phyloP scores from a whole-genome alignment of 2,888 invertebrate species.

The Eupithecia inturbata region DNA sequence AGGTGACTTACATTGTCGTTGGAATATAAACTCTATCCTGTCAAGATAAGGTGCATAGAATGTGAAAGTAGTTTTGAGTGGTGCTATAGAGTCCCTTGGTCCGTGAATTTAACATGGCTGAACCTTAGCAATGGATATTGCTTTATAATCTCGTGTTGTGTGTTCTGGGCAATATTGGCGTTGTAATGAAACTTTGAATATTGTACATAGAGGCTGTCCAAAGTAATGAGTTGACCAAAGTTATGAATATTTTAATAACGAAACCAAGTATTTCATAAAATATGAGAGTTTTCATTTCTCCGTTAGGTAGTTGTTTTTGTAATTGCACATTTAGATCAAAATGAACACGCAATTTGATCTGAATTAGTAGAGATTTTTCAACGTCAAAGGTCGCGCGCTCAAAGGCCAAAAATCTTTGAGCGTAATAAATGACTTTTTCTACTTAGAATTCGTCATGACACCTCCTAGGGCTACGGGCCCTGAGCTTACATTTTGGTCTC shows the following conservation, averaged over 20 bases:
- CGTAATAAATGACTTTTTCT: neutral
- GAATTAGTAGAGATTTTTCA: no score
- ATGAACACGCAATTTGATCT: no score
- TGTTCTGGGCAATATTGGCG: slow-evolving; percentile 8
- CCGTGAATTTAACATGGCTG: slow-evolving; percentile 25
- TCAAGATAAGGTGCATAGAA: slow-evolving; percentile 14
- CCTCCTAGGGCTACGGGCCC: neutral
- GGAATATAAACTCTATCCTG: slow-evolving; percentile 16
- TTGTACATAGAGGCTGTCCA: no score
- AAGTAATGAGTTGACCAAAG: neutral
- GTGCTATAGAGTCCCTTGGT: slow-evolving; percentile 26
- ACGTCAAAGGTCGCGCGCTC: no score
- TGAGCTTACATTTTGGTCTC: no score
- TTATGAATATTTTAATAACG: neutral
- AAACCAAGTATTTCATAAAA: neutral
- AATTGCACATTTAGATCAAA: no score
- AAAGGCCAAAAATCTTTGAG: neutral
- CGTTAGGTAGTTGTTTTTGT: neutral
- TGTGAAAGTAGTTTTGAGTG: slow-evolving; percentile 19
- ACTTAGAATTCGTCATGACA: neutral
- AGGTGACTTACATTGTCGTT: neutral
- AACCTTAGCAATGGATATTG: slow-evolving; percentile 25
- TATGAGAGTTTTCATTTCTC: neutral
- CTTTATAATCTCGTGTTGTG: slow-evolving; percentile 25
- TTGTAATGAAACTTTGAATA: slow-evolving; percentile 6